A percentile compares a stretch with the other conserved stretches of the same genome.
These are phyloP conservation scores for Apamea monoglypha DNA, from an alignment of 2,888 invertebrate genomes.

Conservation along the genomic window DNA sequence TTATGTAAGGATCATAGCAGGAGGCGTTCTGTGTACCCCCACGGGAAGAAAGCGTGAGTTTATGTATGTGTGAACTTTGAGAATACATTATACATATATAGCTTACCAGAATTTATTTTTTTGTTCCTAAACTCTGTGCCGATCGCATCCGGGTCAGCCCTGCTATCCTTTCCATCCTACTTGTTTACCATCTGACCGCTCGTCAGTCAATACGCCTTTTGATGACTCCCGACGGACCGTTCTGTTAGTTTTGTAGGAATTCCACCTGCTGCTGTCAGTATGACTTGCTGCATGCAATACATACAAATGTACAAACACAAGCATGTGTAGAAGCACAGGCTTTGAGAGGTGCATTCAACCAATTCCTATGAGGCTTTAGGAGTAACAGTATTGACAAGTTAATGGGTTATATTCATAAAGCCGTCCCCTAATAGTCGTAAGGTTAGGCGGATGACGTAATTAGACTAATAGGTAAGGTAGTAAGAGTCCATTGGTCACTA, in stretches of 20 bases:
- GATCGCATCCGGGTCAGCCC: background rate
- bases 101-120: background rate
- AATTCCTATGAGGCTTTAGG: background rate
- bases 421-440: background rate
- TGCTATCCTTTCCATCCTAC: slow-evolving; percentile 1
- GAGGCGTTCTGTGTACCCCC: background rate
- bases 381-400: background rate
- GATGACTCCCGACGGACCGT: background rate
- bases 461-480: slow-evolving; percentile 2
- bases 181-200: slow-evolving; percentile 26
- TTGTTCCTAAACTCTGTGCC: too few species aligned
- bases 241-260: slow-evolving; percentile 13
- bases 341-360: background rate
- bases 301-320: background rate
- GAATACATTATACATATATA: background rate
- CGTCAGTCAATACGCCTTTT: slow-evolving; percentile 6
- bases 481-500: slow-evolving; percentile 6
- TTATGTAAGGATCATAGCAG: background rate
- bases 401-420: background rate
- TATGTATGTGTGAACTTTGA: background rate
- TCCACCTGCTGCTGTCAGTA: background rate
- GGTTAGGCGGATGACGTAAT: background rate
- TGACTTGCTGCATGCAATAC: background rate
- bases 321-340: background rate
- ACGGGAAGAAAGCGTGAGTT: background rate